Evolutionary conservation across 2,888 invertebrate genomes (phyloP), one percentile per base, ranked within the genome.

Genomic region (Idaea biselata): DNA sequence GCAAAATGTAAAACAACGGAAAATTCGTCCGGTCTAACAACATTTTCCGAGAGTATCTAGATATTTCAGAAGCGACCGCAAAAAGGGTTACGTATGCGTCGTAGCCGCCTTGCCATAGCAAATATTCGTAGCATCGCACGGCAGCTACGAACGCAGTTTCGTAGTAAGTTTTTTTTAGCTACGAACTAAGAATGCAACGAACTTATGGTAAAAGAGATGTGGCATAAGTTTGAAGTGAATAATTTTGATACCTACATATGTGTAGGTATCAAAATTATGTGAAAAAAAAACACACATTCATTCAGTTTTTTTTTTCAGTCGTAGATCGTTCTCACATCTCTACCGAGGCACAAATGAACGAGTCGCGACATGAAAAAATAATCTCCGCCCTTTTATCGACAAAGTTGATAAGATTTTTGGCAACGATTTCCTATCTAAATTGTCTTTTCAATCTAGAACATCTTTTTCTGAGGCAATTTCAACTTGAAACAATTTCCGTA

Each of bases 401-500:
- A 11, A 44, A 44, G 14, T 44, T 8, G 14, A 33, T 33, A 33
- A 33, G 44, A 44, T 7, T 14, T 11, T 44, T 14, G 44, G 14
- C 44, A 8, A 14, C 44, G 8, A 14, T 44, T 44, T 44, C 44
- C 8, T 44, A 44, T 44, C 44, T 1, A 44, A 14, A 44, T 44
- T 44, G 44, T 8, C 44, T 44, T 25, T 25, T 25, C 5, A 25
- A 25, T 25, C 25, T 25, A 25, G 25, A 14, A 44, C 44, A 44
- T 44, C 44, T 44, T 44, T 44, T 44, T 44, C 32, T 44, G 44
- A 11, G 11, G 14, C 44, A 44, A 4, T 44, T 44, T 44, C 44
- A 44, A 44, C 44, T 44, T 44, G 44, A 44, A 44, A 44, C 44
- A 44, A 44, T 44, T 44, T 44, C 44, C 44, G 44, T 44, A 44